Conservation (phyloP, 1,140 invertebrate genomes). For the Drosophila grimshawi region DNA sequence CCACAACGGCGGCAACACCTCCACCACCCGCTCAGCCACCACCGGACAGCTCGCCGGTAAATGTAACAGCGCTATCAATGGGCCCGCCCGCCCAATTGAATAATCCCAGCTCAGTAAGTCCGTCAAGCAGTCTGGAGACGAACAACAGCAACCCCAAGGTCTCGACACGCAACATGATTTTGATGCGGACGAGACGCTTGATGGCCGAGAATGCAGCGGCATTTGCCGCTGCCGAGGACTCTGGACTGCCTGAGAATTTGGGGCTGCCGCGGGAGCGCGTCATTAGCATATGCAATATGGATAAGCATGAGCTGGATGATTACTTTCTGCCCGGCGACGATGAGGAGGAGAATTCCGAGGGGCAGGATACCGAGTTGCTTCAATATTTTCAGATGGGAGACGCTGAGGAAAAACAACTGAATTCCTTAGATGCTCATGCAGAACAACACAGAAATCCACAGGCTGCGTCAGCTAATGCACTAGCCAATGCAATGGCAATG, state of each 20-base stretch:
- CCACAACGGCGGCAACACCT: slow-evolving; percentile 71
- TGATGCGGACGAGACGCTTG: slow-evolving; percentile 63
- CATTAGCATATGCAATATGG: slow-evolving; percentile 89
- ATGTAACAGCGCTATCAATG: slow-evolving; percentile 55
- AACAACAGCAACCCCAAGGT: slow-evolving; percentile 65
- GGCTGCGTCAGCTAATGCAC: slow-evolving; percentile 31
- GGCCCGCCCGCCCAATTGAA: slow-evolving; percentile 75
- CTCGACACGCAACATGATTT: slow-evolving; percentile 69
- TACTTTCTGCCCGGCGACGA: slow-evolving; percentile 87
- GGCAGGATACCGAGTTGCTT: slow-evolving; percentile 91
- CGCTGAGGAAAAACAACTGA: slow-evolving; percentile 84
- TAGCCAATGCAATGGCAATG: slow-evolving; percentile 17
- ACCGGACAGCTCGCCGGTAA: slow-evolving; percentile 20
- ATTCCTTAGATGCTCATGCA: slow-evolving; percentile 83
- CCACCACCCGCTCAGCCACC: slow-evolving; percentile 45
- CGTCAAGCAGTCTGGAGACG: slow-evolving; percentile 64
- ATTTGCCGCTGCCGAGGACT: slow-evolving; percentile 63
- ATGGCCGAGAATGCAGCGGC: slow-evolving; percentile 61
- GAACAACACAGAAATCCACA: slow-evolving; percentile 81
- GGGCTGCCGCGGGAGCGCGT: slow-evolving; percentile 86
- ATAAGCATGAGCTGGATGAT: slow-evolving; percentile 91
- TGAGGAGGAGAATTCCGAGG: slow-evolving; percentile 89
- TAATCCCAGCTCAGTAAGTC: slow-evolving; percentile 66
- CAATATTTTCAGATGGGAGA: slow-evolving; percentile 90
- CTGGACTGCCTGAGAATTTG: slow-evolving; percentile 73